Base-by-base conservation (phyloP, 2,888 invertebrate genomes). In the Rugalucina vietnamica region DNA sequence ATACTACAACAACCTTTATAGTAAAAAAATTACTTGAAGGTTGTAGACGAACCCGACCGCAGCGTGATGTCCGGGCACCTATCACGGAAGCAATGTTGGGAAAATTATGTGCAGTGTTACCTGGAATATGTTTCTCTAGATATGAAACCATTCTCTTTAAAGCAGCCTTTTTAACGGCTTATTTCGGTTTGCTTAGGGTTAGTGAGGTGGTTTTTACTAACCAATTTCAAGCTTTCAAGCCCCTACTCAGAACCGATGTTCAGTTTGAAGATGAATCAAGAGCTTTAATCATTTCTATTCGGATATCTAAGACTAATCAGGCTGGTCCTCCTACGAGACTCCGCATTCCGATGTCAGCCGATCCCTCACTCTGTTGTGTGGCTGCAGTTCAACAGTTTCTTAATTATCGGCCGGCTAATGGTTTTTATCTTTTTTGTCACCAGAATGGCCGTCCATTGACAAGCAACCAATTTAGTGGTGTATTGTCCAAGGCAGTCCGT, bases 131-230 rank as follows among this genome's bases (percentile, higher is more conserved):
- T 69, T 69, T 12, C 29, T 43, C 39, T 24, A 39, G 18, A n/a
- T 39, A 39, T 39, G 73, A 73, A 29, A 12, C 39, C 12, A 29
- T 8, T 21, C 27, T 39, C 12, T 32, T 49, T 39, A 18, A 21
- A 3, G 39, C 57, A n/a, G 86, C 96, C 96, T 95, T 99, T 99
- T 95, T 99, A 98, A n/a, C 39, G 21, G 71, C 77, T n/a, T 77
- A 24, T 50, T 77, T 36, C 36, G 71, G 71, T 10, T 37, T 71
- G n/a, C 43, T 71, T 24, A 3, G 71, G 8, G 71, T 71, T 12
- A 39, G 71, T 21, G 71, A 71, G 27, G 5, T 36, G 8, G 71
- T 71, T 71, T 36, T 39, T 39, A 71, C 37, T 37, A 71, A 8
- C 12, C 37, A 18, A 8, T 8, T 36, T 5, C 71, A 60, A 32